These are phyloP conservation scores for Sycobia sp. DNA, from an alignment of 1,140 invertebrate genomes.

Conservation along the genomic window DNA sequence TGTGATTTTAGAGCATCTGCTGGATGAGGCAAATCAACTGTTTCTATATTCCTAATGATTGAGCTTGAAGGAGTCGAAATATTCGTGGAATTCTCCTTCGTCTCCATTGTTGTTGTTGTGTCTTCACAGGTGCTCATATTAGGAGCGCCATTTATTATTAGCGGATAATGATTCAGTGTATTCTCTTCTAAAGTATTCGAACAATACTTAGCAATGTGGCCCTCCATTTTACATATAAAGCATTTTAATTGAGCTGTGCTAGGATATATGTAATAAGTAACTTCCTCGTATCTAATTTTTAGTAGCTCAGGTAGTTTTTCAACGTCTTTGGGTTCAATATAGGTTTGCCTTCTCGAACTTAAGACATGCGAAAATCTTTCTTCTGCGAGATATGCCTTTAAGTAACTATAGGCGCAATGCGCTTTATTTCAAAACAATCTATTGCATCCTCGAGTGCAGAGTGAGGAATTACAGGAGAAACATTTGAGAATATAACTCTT, in stretches of 20 bases:
- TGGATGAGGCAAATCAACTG: background rate
- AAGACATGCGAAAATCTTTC: constrained; percentile 9
- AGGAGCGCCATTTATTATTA: too few relatives aligned
- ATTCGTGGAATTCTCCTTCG: background rate
- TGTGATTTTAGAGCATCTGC: background rate
- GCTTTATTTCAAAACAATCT: background rate
- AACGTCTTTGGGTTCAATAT: background rate
- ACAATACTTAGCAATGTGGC: too few relatives aligned
- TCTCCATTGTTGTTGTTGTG: background rate
- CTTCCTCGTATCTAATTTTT: background rate
- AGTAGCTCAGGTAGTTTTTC: background rate
- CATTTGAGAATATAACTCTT: too few relatives aligned
- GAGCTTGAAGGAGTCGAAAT: background rate
- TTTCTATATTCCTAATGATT: background rate
- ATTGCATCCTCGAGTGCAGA: constrained; percentile 1
- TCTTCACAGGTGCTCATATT: too few relatives aligned
- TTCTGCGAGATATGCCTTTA: constrained; percentile 4
- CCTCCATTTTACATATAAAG: too few relatives aligned
- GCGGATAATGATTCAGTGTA: background rate
- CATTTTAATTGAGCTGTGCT: background rate
- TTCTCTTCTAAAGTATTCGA: background rate
- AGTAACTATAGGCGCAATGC: background rate
- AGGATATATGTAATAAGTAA: background rate
- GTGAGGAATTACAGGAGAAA: constrained; percentile 35
- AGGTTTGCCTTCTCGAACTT: constrained; percentile 25